phyloP scores from a whole-genome alignment of 2,888 invertebrate species.

The Polymixis lichenea region DNA sequence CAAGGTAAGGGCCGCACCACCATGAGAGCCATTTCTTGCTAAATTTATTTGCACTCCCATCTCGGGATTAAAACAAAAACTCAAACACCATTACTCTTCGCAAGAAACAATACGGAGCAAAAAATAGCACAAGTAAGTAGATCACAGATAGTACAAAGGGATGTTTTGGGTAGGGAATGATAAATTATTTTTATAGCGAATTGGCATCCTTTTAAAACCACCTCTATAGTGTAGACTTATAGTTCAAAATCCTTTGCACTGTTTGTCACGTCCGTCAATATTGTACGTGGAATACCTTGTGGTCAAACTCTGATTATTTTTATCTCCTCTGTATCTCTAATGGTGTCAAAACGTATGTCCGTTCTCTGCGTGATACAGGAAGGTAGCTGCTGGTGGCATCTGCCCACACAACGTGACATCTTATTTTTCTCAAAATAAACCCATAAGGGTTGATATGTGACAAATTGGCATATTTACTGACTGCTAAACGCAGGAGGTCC shows the following conservation, averaged over 20 bases:
- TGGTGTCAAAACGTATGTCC: constrained; percentile 89
- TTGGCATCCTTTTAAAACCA: constrained; percentile 35
- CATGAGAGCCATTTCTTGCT: constrained; percentile 75
- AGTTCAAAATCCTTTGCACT: constrained; percentile 60
- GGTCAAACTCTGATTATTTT: constrained; percentile 88
- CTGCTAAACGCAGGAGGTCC: constrained; percentile 82
- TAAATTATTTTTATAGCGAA: constrained; percentile 82
- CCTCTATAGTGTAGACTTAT: constrained; percentile 42
- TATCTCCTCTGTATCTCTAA: constrained; percentile 85
- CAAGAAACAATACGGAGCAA: constrained; percentile 84
- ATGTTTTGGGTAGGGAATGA: constrained; percentile 82
- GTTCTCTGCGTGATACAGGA: constrained; percentile 88
- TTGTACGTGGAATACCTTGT: constrained; percentile 73
- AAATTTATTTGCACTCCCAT: constrained; percentile 86
- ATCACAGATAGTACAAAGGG: constrained; percentile 88
- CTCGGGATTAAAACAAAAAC: constrained; percentile 85
- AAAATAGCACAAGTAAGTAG: constrained; percentile 85
- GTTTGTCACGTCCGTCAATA: constrained; percentile 33
- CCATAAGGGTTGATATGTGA: constrained; percentile 82
- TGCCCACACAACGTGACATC: constrained; percentile 87
- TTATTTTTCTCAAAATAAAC: constrained; percentile 79
- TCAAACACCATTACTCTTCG: constrained; percentile 78
- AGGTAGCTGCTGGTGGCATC: constrained; percentile 83
- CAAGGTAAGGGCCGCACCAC: constrained; percentile 80
- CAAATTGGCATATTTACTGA: constrained; percentile 81